Conservation (phyloP, 2,113 vertebrate species). For the Microcebus griseorufus region DNA sequence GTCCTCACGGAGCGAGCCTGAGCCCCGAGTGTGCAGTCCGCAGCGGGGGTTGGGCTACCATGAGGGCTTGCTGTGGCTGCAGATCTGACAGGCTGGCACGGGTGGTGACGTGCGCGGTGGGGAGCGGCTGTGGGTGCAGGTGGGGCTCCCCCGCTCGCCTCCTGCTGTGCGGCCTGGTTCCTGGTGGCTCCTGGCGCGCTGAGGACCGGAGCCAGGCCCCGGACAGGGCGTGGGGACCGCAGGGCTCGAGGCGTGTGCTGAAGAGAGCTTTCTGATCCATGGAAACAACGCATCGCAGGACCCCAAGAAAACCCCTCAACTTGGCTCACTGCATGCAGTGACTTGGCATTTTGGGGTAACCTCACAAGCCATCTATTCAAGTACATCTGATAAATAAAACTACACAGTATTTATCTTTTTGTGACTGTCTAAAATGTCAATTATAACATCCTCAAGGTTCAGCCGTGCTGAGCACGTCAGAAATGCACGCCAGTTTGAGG, state of each 20-base stretch:
- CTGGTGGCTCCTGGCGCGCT: too few species aligned
- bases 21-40: too few species aligned
- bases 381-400: neutral
- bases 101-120: too few species aligned
- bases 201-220: too few species aligned
- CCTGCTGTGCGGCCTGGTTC: too few species aligned
- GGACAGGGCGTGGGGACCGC: too few species aligned
- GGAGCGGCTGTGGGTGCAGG: too few species aligned
- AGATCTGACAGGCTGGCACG: too few species aligned
- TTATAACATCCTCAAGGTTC: neutral
- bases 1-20: too few species aligned
- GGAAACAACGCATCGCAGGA: accelerated
- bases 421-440: neutral
- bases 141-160: too few species aligned
- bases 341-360: neutral
- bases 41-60: too few species aligned
- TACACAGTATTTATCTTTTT: neutral
- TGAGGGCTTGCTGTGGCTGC: too few species aligned
- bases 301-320: neutral
- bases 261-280: neutral
- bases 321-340: neutral
- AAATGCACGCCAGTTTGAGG: neutral
- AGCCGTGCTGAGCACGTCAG: neutral
- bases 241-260: neutral
- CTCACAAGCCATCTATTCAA: neutral